Base-by-base conservation (phyloP, 2,888 invertebrate genomes). In the Augiades crinisus region DNA sequence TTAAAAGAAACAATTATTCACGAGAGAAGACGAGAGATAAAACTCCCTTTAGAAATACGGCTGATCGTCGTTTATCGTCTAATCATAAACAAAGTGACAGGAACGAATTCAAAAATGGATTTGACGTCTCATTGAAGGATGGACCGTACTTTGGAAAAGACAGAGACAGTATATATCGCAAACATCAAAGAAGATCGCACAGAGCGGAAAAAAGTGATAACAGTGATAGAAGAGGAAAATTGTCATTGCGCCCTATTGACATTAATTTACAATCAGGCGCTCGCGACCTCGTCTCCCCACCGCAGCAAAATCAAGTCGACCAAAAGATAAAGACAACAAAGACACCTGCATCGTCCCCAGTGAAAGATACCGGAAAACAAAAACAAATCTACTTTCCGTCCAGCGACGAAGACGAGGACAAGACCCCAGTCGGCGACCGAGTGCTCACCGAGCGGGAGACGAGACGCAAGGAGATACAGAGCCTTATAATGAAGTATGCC, bases 381-480 rank as follows among this genome's bases (percentile, higher is more conserved):
- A 88, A 76, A 64, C 86, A 83, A 65, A 90, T 90, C 57, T 89
- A 87, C 65, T 87, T 85, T 63, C 86, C 84, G 43, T 85, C 86
- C 14, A 87, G 87, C 60, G 88, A 88, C 63, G 87, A 88, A 72
- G 91, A 91, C 52, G 77, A 73, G 49, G 91, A 91, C 58, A 81
- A 86, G 58, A 90, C 90, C 12, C 90, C 90, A 6, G 86, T 90
- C 30, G 85, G 85, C 38, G 93, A 93, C 68, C 90, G 90, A 56
- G 88, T 91, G 16, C 79, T 92, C 40, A 91, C 91, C 60, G 96
- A 96, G 61, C 91, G 96, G 36, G 95, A 95, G 74, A 94, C 94
- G 6, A 93, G 94, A 64, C 92, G 96, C 27, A 96, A 96, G 68
- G 96, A 96, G 72, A 95, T 95, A 54, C 94, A 95, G 75, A 93